Conservation (phyloP, 2,888 invertebrate species). For the Drosophila flavopinicola region DNA sequence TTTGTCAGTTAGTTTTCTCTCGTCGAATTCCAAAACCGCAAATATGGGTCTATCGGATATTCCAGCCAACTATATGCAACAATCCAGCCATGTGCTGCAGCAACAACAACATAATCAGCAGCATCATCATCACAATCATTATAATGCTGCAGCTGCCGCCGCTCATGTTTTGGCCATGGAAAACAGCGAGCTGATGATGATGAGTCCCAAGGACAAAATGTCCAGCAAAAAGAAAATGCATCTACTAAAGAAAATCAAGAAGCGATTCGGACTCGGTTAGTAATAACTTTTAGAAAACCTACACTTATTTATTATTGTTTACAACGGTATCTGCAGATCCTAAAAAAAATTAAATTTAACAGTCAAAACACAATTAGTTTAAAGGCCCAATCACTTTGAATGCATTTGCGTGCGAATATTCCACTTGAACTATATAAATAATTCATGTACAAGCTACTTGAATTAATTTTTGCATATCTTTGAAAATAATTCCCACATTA, state of each 20-base stretch:
- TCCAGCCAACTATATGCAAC: conserved; percentile 75
- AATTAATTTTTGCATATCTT: conserved; percentile 43
- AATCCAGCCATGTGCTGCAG: conserved; percentile 59
- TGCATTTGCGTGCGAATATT: conserved; percentile 69
- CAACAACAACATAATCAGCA: conserved; percentile 43
- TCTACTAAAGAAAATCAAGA: conserved; percentile 94
- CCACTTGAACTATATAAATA: conserved; percentile 52
- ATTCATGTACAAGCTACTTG: conserved; percentile 50
- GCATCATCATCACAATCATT: conserved; percentile 44
- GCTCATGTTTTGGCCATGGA: conserved; percentile 80
- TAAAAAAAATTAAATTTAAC: no score
- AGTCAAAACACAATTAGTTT: conserved; percentile 31
- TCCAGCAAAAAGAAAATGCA: conserved; percentile 89
- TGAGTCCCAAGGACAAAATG: conserved; percentile 81
- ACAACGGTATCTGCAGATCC: no score
- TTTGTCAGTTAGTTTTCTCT: conserved; percentile 32
- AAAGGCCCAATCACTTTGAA: no score
- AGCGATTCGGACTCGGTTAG: conserved; percentile 94
- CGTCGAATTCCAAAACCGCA: conserved; percentile 15
- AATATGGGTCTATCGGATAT: conserved; percentile 82
- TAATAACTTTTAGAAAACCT: conserved; percentile 54
- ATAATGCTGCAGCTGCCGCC: conserved; percentile 57
- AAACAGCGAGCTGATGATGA: conserved; percentile 64
- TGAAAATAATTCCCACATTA: conserved; percentile 67
- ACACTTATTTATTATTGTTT: no score